Evolutionary conservation across 1,140 invertebrate species (phyloP), one percentile per base, ranked within the genome.

Genomic region (Tetramorium parvispinum): DNA sequence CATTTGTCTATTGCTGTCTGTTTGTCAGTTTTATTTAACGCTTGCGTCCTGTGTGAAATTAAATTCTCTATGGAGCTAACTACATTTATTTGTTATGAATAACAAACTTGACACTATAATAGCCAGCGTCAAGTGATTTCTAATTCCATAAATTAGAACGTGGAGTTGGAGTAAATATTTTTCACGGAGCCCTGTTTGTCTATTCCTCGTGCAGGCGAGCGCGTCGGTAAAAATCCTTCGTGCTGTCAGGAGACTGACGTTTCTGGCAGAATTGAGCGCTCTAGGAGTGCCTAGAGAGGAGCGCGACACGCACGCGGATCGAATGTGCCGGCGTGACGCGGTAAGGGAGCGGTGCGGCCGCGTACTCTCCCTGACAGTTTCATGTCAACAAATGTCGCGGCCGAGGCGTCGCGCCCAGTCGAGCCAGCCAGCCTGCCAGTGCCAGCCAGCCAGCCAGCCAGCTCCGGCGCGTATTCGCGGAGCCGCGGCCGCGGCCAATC

Each of bases 361-460:
- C 65, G 82, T 91, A 89, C 63, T 89, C 82, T 82, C 68, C 53
- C 82, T 93, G 93, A 93, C 93, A 93, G 93, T 93, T 94, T 93
- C 86, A 92, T 91, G 92, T 93, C 92, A 93, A 94, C 93, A 94
- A 94, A 93, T 92, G 91, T 93, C 91, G 89, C 87, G 87, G 75
- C 70, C 88, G 82, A 82, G 68, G 66, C 88, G 91, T 91, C 91
- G 92, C 91, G 86, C 92, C 91, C 91, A 91, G 86, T 66, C 85
- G 27, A 65, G 83, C 75, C 78, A 86, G 86, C 86, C 81, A 86
- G 77, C 27, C 37, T n/a, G 75, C 55, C 55, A 87, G 75, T 46
- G 43, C 37, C 37, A 59, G 51, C 32, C 71, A 71, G 83, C 77
- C 77, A 85, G 83, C 83, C 81, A 77, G 53, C 13, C 66, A 86